Evolutionary conservation across 1,140 invertebrate genomes (phyloP), one percentile per base, ranked within the genome.

Genomic region (Heliconius hermathena): DNA sequence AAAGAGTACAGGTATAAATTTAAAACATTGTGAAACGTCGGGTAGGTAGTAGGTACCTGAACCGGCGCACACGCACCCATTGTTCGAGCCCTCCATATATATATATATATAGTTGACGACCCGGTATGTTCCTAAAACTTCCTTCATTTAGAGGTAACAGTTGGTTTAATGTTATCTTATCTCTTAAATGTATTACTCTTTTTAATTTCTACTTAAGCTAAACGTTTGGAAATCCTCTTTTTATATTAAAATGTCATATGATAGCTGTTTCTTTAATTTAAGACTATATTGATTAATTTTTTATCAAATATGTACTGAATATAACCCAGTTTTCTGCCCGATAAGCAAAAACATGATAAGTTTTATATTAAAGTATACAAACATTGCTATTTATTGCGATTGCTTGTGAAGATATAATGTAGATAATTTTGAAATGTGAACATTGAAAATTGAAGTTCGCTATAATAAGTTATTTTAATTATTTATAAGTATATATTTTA

Each of bases 291-390:
- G 74, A 70, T 76, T 78, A 71, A 71, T 54, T 72, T 18, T 29
- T 82, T 77, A 79, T 79, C 71, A 41, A 54, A 52, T 71, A 78
- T 76, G 76, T 73, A 54, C 72, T 60, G 20, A 77, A 77, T 71
- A 46, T 83, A 80, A 80, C 83, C 83, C 81, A 84, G 73, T 78
- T 84, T 79, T 78, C 52, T 84, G 81, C 46, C 83, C 81, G 83
- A 84, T 84, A 84, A 84, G 76, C 73, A 54, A 80, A 80, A n/a
- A 83, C 73, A 16, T 41, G 75, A 41, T 73, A 78, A 78, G 46
- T 46, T 46, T 46, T 70, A 33, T 13, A 20, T 57, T 60, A 22
- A 22, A 60, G 8, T 29, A 66, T 26, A 66, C 26, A 66, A 66
- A 66, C 26, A 66, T 66, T 66, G 60, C 60, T 66, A 29, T 66